Conservation (phyloP, 1,140 invertebrate genomes). For the Prorops nasuta region DNA sequence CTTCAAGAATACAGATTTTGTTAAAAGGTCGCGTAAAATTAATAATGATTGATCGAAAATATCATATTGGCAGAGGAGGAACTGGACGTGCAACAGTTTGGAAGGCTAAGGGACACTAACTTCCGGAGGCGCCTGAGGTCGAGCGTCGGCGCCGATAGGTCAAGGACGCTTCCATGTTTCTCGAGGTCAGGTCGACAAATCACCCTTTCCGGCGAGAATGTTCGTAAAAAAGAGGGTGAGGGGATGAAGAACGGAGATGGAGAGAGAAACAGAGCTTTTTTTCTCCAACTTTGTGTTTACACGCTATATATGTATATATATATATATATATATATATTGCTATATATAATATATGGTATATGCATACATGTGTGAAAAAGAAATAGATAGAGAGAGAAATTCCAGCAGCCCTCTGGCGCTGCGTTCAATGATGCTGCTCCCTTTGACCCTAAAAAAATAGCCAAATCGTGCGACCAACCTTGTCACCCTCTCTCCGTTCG, state of each 20-base stretch:
- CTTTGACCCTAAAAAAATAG: constrained; percentile 21
- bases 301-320: no score
- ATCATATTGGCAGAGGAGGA: no score
- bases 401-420: constrained; percentile 11
- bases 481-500: constrained; percentile 7
- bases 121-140: no score
- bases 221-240: constrained; percentile 17
- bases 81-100: no score
- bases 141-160: constrained; percentile 51
- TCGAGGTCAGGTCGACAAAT: constrained; percentile 56
- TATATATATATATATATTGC: no score
- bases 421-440: constrained; percentile 11
- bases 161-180: constrained; percentile 51
- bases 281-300: no score
- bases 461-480: constrained; percentile 16
- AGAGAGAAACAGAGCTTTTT: constrained; percentile 6
- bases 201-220: constrained; percentile 48
- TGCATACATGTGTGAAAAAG: no score
- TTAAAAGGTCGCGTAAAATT: no score
- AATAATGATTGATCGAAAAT: no score
- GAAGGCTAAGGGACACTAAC: no score
- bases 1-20: no score
- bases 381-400: constrained; percentile 1
- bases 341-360: constrained; percentile 7
- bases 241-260: constrained; percentile 3